phyloP scores from a whole-genome alignment of 2,113 vertebrate species.

The Nicator chloris region DNA sequence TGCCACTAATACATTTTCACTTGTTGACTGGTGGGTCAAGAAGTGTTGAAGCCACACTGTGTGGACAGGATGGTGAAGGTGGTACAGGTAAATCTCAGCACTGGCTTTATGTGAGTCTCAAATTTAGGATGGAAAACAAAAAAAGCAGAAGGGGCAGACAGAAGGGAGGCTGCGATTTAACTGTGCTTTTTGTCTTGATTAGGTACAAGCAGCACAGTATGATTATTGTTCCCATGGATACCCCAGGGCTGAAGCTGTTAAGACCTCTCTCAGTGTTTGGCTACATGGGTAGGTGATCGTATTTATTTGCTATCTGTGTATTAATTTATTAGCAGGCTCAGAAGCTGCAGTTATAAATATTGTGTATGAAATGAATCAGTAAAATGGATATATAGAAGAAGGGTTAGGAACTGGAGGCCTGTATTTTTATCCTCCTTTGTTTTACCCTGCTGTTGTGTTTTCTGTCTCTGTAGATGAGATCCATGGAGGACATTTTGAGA shows the following conservation, averaged over 20 bases:
- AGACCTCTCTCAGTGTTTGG: constrained; percentile 88
- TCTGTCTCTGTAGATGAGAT: constrained; percentile 73
- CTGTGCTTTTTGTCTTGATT: background rate
- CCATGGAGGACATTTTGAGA: constrained; percentile 92
- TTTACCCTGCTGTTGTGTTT: background rate
- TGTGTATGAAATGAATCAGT: background rate
- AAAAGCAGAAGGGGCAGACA: background rate
- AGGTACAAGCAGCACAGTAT: constrained; percentile 88
- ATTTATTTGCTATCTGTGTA: background rate
- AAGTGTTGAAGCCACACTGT: background rate
- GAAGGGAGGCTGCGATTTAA: background rate
- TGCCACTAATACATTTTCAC: background rate
- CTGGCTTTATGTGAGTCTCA: fast-evolving
- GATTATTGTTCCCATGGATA: constrained; percentile 86
- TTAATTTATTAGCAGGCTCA: background rate
- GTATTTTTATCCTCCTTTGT: background rate
- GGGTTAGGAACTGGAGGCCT: background rate
- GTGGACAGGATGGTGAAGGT: background rate
- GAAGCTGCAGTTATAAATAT: background rate
- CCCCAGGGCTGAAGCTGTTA: constrained; percentile 80
- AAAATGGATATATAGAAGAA: background rate
- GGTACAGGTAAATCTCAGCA: background rate
- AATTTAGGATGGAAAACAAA: background rate
- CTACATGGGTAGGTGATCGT: constrained; percentile 77
- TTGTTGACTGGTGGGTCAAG: background rate